Evolutionary conservation across 2,113 vertebrate species (phyloP).

Genomic region (Lanius collurio): DNA sequence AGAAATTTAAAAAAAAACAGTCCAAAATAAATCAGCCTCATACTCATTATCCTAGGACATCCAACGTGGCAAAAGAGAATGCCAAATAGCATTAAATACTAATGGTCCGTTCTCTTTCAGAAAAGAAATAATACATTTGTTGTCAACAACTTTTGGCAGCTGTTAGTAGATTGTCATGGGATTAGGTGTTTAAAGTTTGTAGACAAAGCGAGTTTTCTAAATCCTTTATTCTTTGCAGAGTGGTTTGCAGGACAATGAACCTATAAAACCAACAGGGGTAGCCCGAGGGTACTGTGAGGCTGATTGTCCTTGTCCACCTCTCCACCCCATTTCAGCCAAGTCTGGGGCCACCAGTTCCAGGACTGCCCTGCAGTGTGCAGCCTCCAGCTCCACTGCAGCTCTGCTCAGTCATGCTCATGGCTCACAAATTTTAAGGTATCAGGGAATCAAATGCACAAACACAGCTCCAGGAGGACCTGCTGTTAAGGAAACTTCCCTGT

Average conservation of each 20-base stretch:
- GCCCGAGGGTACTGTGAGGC: not conserved
- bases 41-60: not conserved
- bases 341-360: not conserved
- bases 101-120: not conserved
- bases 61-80: not conserved
- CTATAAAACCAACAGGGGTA: not conserved
- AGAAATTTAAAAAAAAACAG: not conserved
- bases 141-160: not conserved
- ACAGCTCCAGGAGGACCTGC: not conserved
- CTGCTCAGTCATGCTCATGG: not conserved
- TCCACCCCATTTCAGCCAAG: not conserved
- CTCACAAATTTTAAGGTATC: not conserved
- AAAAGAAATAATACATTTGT: not conserved
- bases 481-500: not conserved
- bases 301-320: not conserved
- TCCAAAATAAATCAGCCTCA: not conserved
- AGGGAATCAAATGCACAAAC: not conserved
- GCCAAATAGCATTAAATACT: not conserved
- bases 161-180: not conserved
- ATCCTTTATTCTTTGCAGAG: not conserved
- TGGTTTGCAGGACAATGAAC: not conserved
- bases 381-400: not conserved
- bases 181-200: not conserved
- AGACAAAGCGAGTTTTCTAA: not conserved
- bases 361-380: rapidly evolving